Evolutionary conservation across 2,888 invertebrate species (phyloP).

Genomic region (Polydrusus tereticollis): DNA sequence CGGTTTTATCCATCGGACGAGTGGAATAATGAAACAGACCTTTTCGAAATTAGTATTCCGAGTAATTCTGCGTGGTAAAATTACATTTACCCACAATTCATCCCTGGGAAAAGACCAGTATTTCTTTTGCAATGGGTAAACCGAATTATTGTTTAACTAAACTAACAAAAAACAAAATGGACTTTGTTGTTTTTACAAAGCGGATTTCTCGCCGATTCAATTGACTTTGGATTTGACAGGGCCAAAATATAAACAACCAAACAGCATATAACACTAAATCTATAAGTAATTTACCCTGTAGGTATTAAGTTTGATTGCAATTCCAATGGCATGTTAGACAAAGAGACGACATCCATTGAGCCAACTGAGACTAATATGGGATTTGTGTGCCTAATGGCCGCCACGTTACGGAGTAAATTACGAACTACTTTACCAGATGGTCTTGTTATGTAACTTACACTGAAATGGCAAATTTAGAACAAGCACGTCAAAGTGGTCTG

Average conservation of each 20-base stretch:
- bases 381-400: constrained; percentile 4
- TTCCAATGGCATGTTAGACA: neutral
- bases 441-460: constrained; percentile 14
- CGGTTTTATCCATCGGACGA: neutral
- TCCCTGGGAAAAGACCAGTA: neutral
- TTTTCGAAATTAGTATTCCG: neutral
- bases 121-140: no score
- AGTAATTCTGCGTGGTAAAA: neutral
- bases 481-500: neutral
- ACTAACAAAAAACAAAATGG: no score
- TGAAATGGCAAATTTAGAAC: neutral
- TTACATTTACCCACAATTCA: neutral
- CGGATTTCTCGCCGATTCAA: no score
- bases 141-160: no score
- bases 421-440: neutral
- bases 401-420: constrained; percentile 9
- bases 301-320: neutral
- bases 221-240: neutral
- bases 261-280: no score
- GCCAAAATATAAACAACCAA: no score
- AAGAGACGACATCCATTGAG: neutral
- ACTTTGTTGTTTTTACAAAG: no score
- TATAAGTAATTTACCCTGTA: neutral
- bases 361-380: neutral
- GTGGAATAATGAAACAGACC: neutral